phyloP scores from a whole-genome alignment of 2,797 vertebrate species.

The Lepilemur ruficaudatus region DNA sequence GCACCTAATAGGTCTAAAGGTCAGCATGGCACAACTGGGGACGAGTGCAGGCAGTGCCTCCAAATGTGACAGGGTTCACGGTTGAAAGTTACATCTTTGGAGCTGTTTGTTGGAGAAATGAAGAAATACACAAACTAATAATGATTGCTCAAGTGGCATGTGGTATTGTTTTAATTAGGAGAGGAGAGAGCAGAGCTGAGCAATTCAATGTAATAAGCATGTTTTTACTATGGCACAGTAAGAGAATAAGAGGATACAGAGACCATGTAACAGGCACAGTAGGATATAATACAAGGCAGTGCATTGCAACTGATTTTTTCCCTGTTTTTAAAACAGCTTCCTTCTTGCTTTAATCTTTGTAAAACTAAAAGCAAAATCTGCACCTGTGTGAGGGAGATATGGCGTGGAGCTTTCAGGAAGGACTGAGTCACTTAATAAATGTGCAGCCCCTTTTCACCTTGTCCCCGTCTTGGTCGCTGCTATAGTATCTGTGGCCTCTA shows the following conservation, averaged over 20 bases:
- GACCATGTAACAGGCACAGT: not conserved
- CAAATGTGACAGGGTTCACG: not conserved
- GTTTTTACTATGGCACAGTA: not conserved
- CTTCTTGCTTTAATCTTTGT: slow-evolving; percentile 25
- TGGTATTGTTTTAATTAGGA: not conserved
- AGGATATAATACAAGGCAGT: not conserved
- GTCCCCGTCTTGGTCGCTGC: not conserved
- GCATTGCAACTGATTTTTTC: not conserved
- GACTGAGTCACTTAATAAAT: not conserved
- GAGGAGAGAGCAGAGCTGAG: not conserved
- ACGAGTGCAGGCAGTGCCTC: not conserved
- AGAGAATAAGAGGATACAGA: not conserved
- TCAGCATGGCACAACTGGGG: not conserved
- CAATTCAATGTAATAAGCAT: not conserved
- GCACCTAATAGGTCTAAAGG: not conserved
- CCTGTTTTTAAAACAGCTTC: not conserved
- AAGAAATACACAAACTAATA: not conserved
- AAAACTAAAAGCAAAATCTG: slow-evolving; percentile 33
- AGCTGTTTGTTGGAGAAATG: slow-evolving; percentile 12
- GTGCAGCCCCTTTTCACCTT: not conserved
- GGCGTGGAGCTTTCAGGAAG: not conserved
- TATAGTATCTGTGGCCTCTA: not conserved
- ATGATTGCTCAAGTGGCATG: not conserved
- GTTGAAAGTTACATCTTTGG: not conserved
- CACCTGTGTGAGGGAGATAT: not conserved